Conservation (phyloP, 2,888 invertebrate genomes). For the Panzeria rudis region DNA sequence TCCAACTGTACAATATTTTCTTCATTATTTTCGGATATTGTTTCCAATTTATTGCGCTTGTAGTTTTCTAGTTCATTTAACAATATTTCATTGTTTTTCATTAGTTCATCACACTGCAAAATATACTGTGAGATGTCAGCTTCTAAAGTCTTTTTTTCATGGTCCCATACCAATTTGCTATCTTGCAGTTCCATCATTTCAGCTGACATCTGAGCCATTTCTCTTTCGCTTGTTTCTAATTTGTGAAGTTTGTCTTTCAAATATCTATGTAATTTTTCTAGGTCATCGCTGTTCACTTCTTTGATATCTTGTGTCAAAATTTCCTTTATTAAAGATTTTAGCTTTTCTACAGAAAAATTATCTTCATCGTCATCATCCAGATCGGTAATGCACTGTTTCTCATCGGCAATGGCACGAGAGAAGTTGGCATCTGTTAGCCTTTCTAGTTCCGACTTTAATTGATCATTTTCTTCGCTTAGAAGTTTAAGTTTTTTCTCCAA, state of each 20-base stretch:
- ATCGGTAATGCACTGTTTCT: slow-evolving; percentile 81
- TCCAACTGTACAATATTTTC: slow-evolving; percentile 88
- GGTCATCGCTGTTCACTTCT: slow-evolving; percentile 54
- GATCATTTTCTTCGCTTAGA: slow-evolving; percentile 77
- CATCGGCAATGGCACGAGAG: slow-evolving; percentile 78
- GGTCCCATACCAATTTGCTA: slow-evolving; percentile 85
- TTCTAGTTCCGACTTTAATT: slow-evolving; percentile 77
- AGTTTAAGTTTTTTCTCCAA: slow-evolving; percentile 77
- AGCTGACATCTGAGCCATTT: slow-evolving; percentile 85
- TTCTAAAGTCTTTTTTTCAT: slow-evolving; percentile 85
- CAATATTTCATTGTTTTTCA: slow-evolving; percentile 89
- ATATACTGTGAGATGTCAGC: slow-evolving; percentile 85
- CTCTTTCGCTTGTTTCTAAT: slow-evolving; percentile 85
- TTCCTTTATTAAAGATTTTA: slow-evolving; percentile 76
- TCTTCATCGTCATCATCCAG: slow-evolving; percentile 78
- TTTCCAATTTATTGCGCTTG: slow-evolving; percentile 87
- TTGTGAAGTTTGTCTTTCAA: slow-evolving; percentile 85
- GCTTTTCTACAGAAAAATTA: slow-evolving; percentile 75
- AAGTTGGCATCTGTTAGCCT: slow-evolving; percentile 77
- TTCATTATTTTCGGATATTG: slow-evolving; percentile 89
- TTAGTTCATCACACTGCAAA: slow-evolving; percentile 87
- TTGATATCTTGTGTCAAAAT: slow-evolving; percentile 75
- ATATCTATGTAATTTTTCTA: slow-evolving; percentile 84
- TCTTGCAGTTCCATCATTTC: slow-evolving; percentile 83
- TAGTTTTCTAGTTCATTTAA: slow-evolving; percentile 87